Conservation (phyloP, 1,140 invertebrate genomes). For the Apis dorsata region DNA sequence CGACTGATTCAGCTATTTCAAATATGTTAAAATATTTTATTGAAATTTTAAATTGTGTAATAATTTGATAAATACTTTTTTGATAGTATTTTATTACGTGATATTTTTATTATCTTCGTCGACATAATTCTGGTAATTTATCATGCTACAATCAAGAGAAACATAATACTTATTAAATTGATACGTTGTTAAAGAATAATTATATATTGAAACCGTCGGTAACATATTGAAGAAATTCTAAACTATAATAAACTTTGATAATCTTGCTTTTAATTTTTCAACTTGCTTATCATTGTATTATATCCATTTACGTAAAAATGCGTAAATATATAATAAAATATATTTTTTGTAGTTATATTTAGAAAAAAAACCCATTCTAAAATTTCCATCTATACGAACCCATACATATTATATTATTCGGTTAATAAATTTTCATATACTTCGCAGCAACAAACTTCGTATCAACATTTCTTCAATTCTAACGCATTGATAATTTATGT, state of each 20-base stretch:
- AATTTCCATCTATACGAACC: background rate
- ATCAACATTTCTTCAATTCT: background rate
- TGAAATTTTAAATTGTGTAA: too few relatives aligned
- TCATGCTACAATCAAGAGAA: background rate
- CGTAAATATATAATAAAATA: too few relatives aligned
- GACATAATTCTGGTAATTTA: background rate
- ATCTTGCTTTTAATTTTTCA: too few relatives aligned
- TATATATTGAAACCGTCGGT: too few relatives aligned
- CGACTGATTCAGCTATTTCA: too few relatives aligned
- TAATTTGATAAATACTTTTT: background rate
- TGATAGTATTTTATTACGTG: background rate
- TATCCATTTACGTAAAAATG: too few relatives aligned
- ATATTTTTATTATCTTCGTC: background rate
- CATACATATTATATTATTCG: background rate
- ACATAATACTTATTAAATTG: background rate
- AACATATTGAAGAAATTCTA: too few relatives aligned
- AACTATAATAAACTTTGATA: too few relatives aligned
- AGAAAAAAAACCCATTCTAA: background rate
- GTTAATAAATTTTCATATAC: background rate
- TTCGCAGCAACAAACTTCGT: background rate
- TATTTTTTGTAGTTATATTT: too few relatives aligned
- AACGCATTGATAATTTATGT: slow-evolving; percentile 30
- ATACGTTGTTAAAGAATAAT: background rate
- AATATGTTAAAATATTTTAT: too few relatives aligned
- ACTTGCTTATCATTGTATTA: too few relatives aligned